Base-by-base conservation (phyloP, 2,113 vertebrate genomes). In the Cottus gobio region DNA sequence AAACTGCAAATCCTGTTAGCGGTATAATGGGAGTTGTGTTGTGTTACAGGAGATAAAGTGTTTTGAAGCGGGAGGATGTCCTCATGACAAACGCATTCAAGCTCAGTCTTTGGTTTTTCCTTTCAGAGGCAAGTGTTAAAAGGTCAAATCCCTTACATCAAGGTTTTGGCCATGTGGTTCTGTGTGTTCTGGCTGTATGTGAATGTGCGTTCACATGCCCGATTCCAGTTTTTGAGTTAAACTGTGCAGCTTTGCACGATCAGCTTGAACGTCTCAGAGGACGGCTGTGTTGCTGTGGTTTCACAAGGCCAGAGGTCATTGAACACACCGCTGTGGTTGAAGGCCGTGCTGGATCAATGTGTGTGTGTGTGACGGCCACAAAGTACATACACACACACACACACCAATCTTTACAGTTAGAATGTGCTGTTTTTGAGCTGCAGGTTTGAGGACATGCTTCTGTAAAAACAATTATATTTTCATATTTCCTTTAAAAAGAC, bases 1-100 rank as follows among this genome's bases (percentile, higher is more conserved):
- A 57, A 77, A 48, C 11, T 42, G 30, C 28, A 76, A 60, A 50
- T 73, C 67, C 68, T 77, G 31, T 61, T 31, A 31, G 28, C 57
- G 73, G 30, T 24, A 68, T 63, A 52, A 73, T 46, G 37, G 34
- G 30, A 24, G 61, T 57, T 6, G 9, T 67, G 56, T 63, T 37
- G 20, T 30, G 6, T 24, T 1, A 28, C 12, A 8, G 11, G 52
- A 66, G 70, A 68, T 67, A 37, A 52, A 12, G 50, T 58, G 15
- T 36, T 8, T 44, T 3, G 10, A 34, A 64, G 54, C 12, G 22
- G n/a, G 26, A 39, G 13, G 24, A 9, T 54, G 34, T 46, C 60
- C 50, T 61, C 24, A 64, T 13, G 15, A 71, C 18, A 61, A 18
- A 48, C 69, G 2, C 7, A 30, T 31, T 44, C 5, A 24, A 39